Percentiles rank a stretch among this genome's conserved stretches.
Conservation (phyloP, 2,888 invertebrate genomes). For the Napeogenes inachia region DNA sequence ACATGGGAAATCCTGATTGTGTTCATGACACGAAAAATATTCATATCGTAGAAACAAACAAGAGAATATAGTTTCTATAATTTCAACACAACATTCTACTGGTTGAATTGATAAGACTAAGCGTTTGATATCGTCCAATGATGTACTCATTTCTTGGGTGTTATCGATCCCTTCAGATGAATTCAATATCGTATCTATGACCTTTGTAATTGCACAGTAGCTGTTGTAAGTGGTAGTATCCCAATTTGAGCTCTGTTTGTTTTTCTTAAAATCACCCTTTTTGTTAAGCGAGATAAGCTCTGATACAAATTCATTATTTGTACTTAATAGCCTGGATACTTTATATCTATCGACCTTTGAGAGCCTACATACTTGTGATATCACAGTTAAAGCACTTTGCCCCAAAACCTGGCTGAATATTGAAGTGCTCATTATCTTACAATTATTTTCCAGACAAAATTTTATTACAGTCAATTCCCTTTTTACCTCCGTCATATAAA, state of each 20-base stretch:
- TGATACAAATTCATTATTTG: slow-evolving; percentile 64
- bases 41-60: slow-evolving; percentile 82
- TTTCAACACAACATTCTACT: slow-evolving; percentile 73
- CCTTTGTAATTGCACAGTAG: slow-evolving; percentile 70
- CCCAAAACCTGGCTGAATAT: slow-evolving; percentile 66
- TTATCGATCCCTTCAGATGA: slow-evolving; percentile 54
- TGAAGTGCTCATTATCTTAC: slow-evolving; percentile 71
- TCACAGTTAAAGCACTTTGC: slow-evolving; percentile 69
- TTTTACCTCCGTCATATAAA: slow-evolving; percentile 71
- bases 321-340: slow-evolving; percentile 65
- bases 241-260: slow-evolving; percentile 54
- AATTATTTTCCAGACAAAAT: slow-evolving; percentile 71
- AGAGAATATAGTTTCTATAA: slow-evolving; percentile 84
- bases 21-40: slow-evolving; percentile 76
- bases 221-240: slow-evolving; percentile 71
- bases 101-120: slow-evolving; percentile 70
- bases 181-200: slow-evolving; percentile 68
- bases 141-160: slow-evolving; percentile 55
- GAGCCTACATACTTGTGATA: slow-evolving; percentile 72
- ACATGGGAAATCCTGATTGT: slow-evolving; percentile 62
- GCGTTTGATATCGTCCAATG: slow-evolving; percentile 68
- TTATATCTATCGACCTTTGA: slow-evolving; percentile 72
- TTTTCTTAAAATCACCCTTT: slow-evolving; percentile 28
- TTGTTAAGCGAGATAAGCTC: slow-evolving; percentile 51
- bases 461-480: slow-evolving; percentile 70